These are phyloP conservation scores for Tiaroga cobitis DNA, from an alignment of 2,797 vertebrate genomes.

Conservation along the genomic window DNA sequence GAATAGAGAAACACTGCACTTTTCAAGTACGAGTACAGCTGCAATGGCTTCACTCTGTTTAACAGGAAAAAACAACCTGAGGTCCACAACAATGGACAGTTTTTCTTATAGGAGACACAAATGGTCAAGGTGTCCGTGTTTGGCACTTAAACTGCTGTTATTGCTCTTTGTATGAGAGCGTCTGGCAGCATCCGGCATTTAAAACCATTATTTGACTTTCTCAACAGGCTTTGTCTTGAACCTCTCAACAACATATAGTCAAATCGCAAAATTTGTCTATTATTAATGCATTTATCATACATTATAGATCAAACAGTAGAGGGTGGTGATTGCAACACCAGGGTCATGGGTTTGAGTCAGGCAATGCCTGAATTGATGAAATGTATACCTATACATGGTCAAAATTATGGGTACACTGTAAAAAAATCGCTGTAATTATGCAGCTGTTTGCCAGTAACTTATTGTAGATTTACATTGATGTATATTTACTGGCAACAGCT, in stretches of 20 bases:
- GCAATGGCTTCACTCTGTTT: slow-evolving; percentile 61
- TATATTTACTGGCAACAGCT: too few relatives aligned
- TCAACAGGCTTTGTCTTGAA: background rate
- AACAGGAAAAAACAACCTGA: slow-evolving; percentile 78
- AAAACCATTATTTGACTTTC: background rate
- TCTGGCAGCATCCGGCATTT: slow-evolving; percentile 6
- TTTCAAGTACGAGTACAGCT: slow-evolving; percentile 61
- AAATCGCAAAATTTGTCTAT: slow-evolving; percentile 1
- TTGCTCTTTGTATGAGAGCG: slow-evolving; percentile 17
- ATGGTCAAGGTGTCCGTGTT: slow-evolving; percentile 51
- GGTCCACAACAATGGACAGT: slow-evolving; percentile 73
- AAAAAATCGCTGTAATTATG: too few relatives aligned
- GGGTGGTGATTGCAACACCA: background rate
- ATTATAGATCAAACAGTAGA: background rate
- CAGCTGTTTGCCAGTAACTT: too few relatives aligned
- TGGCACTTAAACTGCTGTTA: slow-evolving; percentile 40
- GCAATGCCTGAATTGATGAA: background rate
- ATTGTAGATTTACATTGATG: too few relatives aligned
- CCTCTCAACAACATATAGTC: background rate
- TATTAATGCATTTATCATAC: background rate
- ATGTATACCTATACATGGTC: too few relatives aligned
- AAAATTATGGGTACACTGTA: too few relatives aligned
- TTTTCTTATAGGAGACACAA: slow-evolving; percentile 49
- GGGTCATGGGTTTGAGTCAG: background rate
- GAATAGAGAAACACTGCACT: slow-evolving; percentile 59